Base-by-base conservation (phyloP, 2,888 invertebrate species). In the Tetragonula carbonaria region DNA sequence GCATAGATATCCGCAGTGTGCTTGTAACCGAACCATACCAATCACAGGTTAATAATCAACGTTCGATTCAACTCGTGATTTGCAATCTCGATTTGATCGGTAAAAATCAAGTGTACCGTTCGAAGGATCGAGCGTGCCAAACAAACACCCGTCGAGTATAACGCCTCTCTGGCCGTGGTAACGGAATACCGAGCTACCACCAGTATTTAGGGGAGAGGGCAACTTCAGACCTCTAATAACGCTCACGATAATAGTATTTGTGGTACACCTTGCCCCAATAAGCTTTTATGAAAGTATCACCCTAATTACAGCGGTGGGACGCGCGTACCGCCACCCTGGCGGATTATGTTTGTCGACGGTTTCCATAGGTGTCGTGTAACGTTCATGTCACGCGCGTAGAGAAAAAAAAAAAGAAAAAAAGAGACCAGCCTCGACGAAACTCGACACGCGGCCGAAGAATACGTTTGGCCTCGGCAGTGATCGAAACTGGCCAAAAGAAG, bases 331-430 rank as follows among this genome's bases (percentile, higher is more conserved):
- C 74, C 80, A 55, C 87, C 70, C 74, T 85, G 63, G 2, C 67
- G 87, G 82, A 90, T 88, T 89, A 86, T 78, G 65, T 86, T 85
- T 82, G 28, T 80, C 77, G 83, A 71, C 80, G 80, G 86, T 75
- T 80, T 78, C 75, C 78, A 79, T 71, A 74, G 87, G 90, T 90
- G 89, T 90, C 91, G 80, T 83, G 87, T 88, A 80, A 88, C 90
- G 70, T 66, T 51, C n/a, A 28, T 28, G 28, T 28, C 62, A 18
- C 18, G 18, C 53, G 53, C 18, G 18, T 2, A 16, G 6, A 18
- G 0, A 18, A 6, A 18, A 53, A 53, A 53, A 53, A 16, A 53
- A 53, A 53, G 33, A 33, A 33, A 78, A 28, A 77, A 84, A 86
- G 81, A 79, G 80, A 85, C 65, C 66, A 33, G 63, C 80, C 38